These are phyloP conservation scores for Cryptus viduatorius DNA, from an alignment of 2,888 invertebrate genomes.

Conservation along the genomic window DNA sequence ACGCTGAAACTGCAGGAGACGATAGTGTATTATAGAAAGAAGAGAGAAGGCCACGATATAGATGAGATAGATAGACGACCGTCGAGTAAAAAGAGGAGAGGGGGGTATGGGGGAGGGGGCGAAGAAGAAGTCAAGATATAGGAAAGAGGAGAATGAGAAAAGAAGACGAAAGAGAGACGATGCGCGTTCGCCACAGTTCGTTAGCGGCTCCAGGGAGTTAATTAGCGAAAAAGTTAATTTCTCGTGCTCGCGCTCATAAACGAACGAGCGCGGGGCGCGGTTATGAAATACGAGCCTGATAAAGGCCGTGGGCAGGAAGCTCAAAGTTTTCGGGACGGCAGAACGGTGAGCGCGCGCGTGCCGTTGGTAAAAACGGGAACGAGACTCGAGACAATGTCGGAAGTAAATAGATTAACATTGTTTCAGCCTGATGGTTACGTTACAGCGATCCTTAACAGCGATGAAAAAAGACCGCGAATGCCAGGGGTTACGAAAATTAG, in stretches of 20 bases:
- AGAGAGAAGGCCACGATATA: conserved; percentile 25
- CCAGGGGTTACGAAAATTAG: conserved; percentile 46
- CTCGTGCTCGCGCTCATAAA: conserved; percentile 81
- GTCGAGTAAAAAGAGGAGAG: not conserved
- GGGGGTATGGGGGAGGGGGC: not conserved
- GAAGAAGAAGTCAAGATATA: not conserved
- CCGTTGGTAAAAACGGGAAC: conserved; percentile 55
- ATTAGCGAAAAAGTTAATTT: conserved; percentile 84
- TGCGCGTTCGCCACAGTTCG: conserved; percentile 80
- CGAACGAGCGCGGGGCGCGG: conserved; percentile 75
- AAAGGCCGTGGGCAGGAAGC: conserved; percentile 80
- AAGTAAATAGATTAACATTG: conserved; percentile 82
- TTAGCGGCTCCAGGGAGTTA: conserved; percentile 83
- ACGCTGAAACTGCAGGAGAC: conserved; percentile 26
- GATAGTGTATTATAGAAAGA: conserved; percentile 25
- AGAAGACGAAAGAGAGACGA: conserved; percentile 67
- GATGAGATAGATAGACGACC: conserved; percentile 49
- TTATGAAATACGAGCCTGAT: conserved; percentile 84
- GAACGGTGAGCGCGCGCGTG: conserved; percentile 59
- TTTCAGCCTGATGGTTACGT: conserved; percentile 74
- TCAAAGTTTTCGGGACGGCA: conserved; percentile 78
- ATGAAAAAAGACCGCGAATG: conserved; percentile 1
- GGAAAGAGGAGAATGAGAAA: conserved; percentile 9
- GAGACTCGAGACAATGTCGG: conserved; percentile 71
- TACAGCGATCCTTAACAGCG: conserved; percentile 18